Conservation (phyloP, 2,888 invertebrate genomes). For the Dione vanillae region DNA sequence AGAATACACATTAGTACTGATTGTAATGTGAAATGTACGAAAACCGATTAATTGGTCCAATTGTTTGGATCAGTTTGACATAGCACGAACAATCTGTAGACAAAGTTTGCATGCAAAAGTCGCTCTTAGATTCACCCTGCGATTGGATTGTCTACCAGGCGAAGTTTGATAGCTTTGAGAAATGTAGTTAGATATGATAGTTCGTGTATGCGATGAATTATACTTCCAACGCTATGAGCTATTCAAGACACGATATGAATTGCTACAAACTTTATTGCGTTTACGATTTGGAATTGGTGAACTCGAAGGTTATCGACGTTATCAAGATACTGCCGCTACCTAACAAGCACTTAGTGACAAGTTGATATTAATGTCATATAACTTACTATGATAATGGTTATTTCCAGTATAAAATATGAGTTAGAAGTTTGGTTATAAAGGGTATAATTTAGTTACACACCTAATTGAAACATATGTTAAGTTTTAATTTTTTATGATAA, state of each 20-base stretch:
- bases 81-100: constrained; percentile 70
- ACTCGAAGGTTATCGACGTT: constrained; percentile 42
- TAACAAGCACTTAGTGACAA: constrained; percentile 42
- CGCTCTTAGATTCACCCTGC: constrained; percentile 65
- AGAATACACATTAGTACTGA: constrained; percentile 24
- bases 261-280: constrained; percentile 53
- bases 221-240: constrained; percentile 54
- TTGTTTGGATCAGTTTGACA: constrained; percentile 76
- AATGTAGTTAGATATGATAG: constrained; percentile 70
- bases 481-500: too few species aligned
- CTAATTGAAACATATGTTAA: too few species aligned
- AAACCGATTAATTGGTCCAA: constrained; percentile 77
- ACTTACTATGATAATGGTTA: constrained; percentile 3
- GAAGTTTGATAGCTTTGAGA: constrained; percentile 76
- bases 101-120: constrained; percentile 80
- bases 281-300: constrained; percentile 44
- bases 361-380: constrained; percentile 42
- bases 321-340: constrained; percentile 43
- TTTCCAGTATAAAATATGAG: constrained; percentile 7
- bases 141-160: constrained; percentile 73
- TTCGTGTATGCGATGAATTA: constrained; percentile 61
- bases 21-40: constrained; percentile 53
- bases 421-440: too few species aligned
- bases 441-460: too few species aligned
- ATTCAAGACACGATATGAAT: constrained; percentile 64